These are phyloP conservation scores for Macrotrachela quadricornifera DNA, from an alignment of 1,140 invertebrate species.

Conservation along the genomic window DNA sequence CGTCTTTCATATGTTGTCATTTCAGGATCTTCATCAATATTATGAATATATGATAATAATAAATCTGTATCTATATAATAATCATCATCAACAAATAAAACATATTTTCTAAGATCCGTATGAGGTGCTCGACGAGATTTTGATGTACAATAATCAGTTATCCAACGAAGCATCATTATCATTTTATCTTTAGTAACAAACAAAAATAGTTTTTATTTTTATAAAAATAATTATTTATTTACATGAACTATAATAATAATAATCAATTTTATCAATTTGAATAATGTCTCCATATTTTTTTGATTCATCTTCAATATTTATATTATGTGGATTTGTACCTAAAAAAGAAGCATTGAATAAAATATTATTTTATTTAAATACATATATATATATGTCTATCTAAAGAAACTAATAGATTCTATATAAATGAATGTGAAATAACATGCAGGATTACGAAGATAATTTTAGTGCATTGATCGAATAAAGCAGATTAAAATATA, in stretches of 20 bases:
- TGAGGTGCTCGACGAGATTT: no score
- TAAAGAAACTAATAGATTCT: background rate
- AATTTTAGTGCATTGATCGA: no score
- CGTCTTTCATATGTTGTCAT: background rate
- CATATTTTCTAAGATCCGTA: background rate
- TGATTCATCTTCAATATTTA: background rate
- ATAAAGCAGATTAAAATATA: no score
- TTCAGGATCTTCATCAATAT: background rate
- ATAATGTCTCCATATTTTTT: constrained; percentile 1
- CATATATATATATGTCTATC: background rate
- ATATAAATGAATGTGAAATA: background rate
- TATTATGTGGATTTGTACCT: background rate
- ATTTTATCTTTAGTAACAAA: background rate
- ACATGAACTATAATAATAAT: constrained; percentile 2
- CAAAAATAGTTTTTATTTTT: no score
- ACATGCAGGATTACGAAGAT: no score
- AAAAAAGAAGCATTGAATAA: background rate
- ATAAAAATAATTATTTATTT: no score
- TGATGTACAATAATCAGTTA: background rate
- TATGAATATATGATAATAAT: background rate
- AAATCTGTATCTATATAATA: constrained; percentile 2
- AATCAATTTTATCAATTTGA: constrained; percentile 2
- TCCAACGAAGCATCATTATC: constrained; percentile 3
- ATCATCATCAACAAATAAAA: constrained; percentile 8
- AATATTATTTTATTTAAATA: background rate